Evolutionary conservation across 2,888 invertebrate species (phyloP).

Genomic region (Seladonia tumulorum): DNA sequence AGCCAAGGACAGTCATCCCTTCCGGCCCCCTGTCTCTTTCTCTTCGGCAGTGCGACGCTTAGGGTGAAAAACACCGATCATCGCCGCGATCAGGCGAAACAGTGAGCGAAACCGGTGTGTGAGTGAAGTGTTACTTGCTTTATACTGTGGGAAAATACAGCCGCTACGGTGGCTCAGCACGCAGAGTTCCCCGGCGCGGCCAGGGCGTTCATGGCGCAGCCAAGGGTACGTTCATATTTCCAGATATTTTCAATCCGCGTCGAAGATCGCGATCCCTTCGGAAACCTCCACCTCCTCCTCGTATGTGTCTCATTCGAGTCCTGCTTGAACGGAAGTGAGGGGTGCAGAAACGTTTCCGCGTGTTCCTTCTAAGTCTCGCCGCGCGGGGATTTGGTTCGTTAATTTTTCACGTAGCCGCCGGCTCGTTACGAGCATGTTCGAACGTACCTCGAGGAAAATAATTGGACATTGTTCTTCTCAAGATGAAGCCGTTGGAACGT

Average conservation of each 20-base stretch:
- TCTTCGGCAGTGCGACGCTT: not conserved
- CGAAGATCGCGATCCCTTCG: not conserved
- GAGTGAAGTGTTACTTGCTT: constrained; percentile 73
- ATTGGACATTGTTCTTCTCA: constrained; percentile 2
- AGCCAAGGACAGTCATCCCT: constrained; percentile 7
- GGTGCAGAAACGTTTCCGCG: not conserved
- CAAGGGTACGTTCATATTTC: constrained; percentile 90
- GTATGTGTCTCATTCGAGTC: not conserved
- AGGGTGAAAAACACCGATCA: constrained; percentile 13
- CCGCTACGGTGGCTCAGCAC: constrained; percentile 86
- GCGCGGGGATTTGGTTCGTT: constrained; percentile 4
- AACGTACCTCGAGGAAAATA: not conserved
- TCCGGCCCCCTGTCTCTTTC: too few relatives aligned
- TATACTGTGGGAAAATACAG: constrained; percentile 83
- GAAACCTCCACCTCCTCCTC: not conserved
- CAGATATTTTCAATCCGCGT: not conserved
- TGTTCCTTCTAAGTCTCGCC: not conserved
- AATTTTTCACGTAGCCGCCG: not conserved
- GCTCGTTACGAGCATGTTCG: constrained; percentile 4
- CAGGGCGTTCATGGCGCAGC: constrained; percentile 95
- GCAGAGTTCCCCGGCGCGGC: constrained; percentile 88
- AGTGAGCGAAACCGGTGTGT: constrained; percentile 59
- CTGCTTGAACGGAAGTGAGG: not conserved
- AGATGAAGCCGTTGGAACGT: not conserved
- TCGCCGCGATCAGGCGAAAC: constrained; percentile 14